A percentile compares a stretch with the other conserved stretches of the same genome.
phyloP scores from a whole-genome alignment of 2,797 vertebrate genomes.

The Typhlichthys eigenmanni region DNA sequence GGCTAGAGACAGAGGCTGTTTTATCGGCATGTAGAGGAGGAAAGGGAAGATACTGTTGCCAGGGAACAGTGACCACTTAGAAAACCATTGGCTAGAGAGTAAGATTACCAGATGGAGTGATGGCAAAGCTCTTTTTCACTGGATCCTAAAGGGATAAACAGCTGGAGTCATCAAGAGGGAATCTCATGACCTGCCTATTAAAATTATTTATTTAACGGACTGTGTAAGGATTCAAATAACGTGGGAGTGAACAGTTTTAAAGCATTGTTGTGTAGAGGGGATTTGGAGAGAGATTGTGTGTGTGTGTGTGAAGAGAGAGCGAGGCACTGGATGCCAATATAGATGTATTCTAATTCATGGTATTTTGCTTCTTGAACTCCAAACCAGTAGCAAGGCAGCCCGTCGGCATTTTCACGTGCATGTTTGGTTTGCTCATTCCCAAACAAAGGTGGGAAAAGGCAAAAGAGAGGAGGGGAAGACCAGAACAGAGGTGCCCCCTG shows the following conservation, averaged over 20 bases:
- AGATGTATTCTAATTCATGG: constrained; percentile 63
- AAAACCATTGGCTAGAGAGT: constrained; percentile 49
- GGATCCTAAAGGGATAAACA: constrained; percentile 34
- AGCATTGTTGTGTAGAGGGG: constrained; percentile 3
- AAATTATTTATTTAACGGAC: neutral
- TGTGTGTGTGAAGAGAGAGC: constrained; percentile 2
- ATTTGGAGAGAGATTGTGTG: constrained; percentile 7
- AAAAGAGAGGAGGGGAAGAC: constrained; percentile 36
- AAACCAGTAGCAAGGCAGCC: constrained; percentile 38
- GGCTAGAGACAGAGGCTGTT: neutral
- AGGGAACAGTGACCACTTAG: constrained; percentile 67
- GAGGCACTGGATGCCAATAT: constrained; percentile 48
- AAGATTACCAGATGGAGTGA: constrained; percentile 45
- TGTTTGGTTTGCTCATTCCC: constrained; percentile 32
- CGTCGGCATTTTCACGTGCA: constrained; percentile 58
- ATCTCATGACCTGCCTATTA: neutral
- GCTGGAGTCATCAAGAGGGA: constrained; percentile 1
- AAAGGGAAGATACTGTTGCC: constrained; percentile 72
- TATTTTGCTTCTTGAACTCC: constrained; percentile 53
- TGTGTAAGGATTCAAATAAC: constrained; percentile 15
- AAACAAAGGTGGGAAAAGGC: constrained; percentile 66
- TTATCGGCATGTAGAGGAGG: constrained; percentile 27
- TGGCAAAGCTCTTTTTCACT: constrained; percentile 23
- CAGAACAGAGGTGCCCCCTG: constrained; percentile 73
- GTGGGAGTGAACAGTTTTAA: neutral